phyloP scores from a whole-genome alignment of 2,888 invertebrate genomes.

The Apomyelois bistriatella region DNA sequence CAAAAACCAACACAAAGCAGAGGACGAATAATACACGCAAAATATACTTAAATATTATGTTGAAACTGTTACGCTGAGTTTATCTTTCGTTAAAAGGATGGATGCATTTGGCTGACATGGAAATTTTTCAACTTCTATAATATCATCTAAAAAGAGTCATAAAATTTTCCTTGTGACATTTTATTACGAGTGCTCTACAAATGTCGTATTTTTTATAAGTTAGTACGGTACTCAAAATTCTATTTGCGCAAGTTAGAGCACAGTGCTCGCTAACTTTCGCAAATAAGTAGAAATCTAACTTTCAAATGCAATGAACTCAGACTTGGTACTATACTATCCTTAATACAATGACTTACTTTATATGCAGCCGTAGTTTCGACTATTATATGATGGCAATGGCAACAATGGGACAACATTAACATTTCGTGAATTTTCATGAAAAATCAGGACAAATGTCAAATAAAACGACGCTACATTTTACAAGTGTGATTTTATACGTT shows the following conservation, averaged over 20 bases:
- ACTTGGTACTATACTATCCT: conserved; percentile 25
- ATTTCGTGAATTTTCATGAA: neutral
- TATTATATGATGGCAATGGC: neutral
- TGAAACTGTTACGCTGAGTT: too few relatives aligned
- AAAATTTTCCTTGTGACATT: conserved; percentile 24
- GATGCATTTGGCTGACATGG: conserved; percentile 4
- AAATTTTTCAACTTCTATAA: conserved; percentile 2
- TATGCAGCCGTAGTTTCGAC: neutral
- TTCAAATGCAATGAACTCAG: conserved; percentile 38
- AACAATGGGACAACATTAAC: neutral
- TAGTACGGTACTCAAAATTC: conserved; percentile 35
- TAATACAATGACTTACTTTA: conserved; percentile 16
- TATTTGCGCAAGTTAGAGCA: conserved; percentile 29
- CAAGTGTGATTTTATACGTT: too few relatives aligned
- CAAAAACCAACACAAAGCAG: too few relatives aligned
- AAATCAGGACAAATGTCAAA: too few relatives aligned
- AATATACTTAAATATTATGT: too few relatives aligned
- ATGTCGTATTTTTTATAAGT: conserved; percentile 23
- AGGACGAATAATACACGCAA: too few relatives aligned
- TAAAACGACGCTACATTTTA: too few relatives aligned
- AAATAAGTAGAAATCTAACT: conserved; percentile 38
- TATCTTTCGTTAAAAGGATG: neutral
- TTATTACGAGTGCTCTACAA: conserved; percentile 26
- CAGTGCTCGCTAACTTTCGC: conserved; percentile 32
- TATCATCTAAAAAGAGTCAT: conserved; percentile 16